A percentile compares a stretch with the other conserved stretches of the same genome.
These are phyloP conservation scores for Dioctria rufipes DNA, from an alignment of 2,888 invertebrate genomes.

Conservation along the genomic window DNA sequence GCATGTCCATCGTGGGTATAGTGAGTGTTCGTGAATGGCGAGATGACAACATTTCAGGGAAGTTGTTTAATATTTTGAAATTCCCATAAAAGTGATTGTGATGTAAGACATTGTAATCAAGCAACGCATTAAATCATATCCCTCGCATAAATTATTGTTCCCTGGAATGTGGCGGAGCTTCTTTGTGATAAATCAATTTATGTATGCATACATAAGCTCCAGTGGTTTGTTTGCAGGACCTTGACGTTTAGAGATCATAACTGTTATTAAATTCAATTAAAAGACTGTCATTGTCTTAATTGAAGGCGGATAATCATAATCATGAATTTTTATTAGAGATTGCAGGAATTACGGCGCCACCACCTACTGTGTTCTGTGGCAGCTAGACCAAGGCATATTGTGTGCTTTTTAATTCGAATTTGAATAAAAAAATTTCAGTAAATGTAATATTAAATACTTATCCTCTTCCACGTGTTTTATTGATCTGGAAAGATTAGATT, in stretches of 20 bases:
- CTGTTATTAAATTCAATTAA: slow-evolving; percentile 39
- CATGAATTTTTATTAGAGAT: slow-evolving; percentile 20
- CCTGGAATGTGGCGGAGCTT: background rate
- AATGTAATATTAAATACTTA: no score
- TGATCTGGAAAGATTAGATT: no score
- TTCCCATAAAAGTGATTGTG: background rate
- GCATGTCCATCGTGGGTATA: background rate
- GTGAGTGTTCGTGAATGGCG: background rate
- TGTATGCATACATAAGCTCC: background rate
- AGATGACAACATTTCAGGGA: slow-evolving; percentile 3
- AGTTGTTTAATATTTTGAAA: background rate
- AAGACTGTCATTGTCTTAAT: slow-evolving; percentile 27
- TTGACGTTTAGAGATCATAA: slow-evolving; percentile 12
- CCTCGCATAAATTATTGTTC: background rate
- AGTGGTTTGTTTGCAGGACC: background rate
- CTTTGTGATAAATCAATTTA: background rate
- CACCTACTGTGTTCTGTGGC: background rate
- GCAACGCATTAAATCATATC: background rate
- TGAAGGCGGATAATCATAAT: slow-evolving; percentile 18
- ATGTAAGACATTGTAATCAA: background rate
- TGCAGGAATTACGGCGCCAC: background rate
- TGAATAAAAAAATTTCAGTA: no score
- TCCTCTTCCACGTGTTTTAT: no score
- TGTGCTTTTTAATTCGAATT: no score
- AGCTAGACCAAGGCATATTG: no score